phyloP scores from a whole-genome alignment of 2,888 invertebrate genomes.

The Amphiduros pacificus region DNA sequence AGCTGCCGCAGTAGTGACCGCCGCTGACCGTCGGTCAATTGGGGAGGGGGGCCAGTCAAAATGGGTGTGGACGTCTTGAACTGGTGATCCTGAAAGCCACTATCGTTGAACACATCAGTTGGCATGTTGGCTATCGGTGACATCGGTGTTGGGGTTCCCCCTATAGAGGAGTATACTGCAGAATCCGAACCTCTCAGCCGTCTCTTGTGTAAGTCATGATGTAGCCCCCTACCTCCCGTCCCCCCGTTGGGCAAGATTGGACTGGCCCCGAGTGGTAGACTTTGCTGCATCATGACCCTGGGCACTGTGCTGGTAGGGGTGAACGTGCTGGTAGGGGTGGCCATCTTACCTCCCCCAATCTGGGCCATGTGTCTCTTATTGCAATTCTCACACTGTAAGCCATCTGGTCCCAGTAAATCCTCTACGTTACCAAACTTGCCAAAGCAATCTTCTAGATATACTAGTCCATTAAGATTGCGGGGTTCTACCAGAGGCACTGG shows the following conservation, averaged over 20 bases:
- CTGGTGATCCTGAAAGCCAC: constrained; percentile 46
- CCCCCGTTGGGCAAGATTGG: constrained; percentile 6
- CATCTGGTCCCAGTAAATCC: constrained; percentile 41
- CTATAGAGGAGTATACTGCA: constrained; percentile 8
- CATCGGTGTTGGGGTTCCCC: constrained; percentile 29
- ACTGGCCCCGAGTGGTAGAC: not conserved
- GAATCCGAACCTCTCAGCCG: constrained; percentile 11
- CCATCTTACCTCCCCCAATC: not conserved
- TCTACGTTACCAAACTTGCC: constrained; percentile 51
- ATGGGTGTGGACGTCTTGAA: constrained; percentile 53
- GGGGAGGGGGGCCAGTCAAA: not conserved
- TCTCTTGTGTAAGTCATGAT: not conserved
- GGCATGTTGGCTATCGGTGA: constrained; percentile 39
- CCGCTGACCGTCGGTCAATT: constrained; percentile 41
- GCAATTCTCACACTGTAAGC: constrained; percentile 34
- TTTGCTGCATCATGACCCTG: not conserved
- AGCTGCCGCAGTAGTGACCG: constrained; percentile 50
- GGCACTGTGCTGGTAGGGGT: no score
- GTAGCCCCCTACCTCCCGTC: not conserved
- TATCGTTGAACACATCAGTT: constrained; percentile 39
- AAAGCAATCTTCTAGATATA: constrained; percentile 51
- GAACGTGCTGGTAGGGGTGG: not conserved
- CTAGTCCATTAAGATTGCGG: constrained; percentile 40
- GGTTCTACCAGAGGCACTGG: constrained; percentile 50
- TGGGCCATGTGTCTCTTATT: constrained; percentile 5